Base-by-base conservation (phyloP, 2,888 invertebrate species). In the Mesorhabditis spiculigera region DNA sequence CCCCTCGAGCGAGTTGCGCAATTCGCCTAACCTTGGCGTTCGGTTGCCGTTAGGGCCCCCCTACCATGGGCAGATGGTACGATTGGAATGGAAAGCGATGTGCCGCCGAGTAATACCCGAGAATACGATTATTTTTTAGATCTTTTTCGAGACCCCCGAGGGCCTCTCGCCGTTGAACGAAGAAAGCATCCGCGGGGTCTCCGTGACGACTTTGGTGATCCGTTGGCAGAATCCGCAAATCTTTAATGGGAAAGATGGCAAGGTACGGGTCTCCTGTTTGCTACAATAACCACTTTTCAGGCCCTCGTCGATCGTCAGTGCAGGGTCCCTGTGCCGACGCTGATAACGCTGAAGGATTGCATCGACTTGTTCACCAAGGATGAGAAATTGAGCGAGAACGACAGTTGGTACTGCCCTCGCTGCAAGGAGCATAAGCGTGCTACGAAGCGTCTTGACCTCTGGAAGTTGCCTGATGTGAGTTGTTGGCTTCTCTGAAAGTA, bases 401-500 rank as follows among this genome's bases (percentile, higher is more conserved):
- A 90, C 82, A 88, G 88, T 4, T 90, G 90, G 89, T 90, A 89
- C 75, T 90, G 90, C 84, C 90, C 90, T 4, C 79, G 82, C 44
- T 90, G 90, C 83, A 89, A 89, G 78, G 87, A 88, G 73, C 89
- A 89, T 78, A 88, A 89, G 75, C 87, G 89, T 76, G 90, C 90
- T 6, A 89, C 89, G 41, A 90, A 90, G 83, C 90, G 90, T 83
- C 88, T 90, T 84, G 90, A 90, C 81, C 78, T 90, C 43, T 90
- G 90, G 90, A 87, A 87, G 41, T 82, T 90, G 70, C 90, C 90
- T 0, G 86, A 88, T 72, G 71, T 71, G 28, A 16, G 13, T 16
- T 44, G n/a, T 44, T 16, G 5, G 5, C 13, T 42, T n/a, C 5
- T 43, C 10, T 42, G 8, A 64, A 63, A 68, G 28, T 42, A 63